Evolutionary conservation across 1,140 invertebrate species (phyloP), one percentile per base, ranked within the genome.

Genomic region (Diachasmimorpha longicaudata): DNA sequence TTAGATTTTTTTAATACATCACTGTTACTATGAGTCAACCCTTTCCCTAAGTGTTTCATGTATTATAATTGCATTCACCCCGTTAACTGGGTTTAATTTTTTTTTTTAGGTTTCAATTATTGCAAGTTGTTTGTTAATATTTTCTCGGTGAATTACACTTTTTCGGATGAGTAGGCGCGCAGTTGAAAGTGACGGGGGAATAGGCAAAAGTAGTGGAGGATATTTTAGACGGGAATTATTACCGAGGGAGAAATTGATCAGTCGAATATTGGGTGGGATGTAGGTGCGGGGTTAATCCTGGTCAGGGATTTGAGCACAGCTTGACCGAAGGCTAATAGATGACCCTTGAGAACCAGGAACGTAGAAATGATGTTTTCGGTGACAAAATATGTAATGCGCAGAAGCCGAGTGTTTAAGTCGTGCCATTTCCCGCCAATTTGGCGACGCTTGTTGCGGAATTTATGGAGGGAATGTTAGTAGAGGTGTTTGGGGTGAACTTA

Each of bases 341-440:
- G 87, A 87, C 86, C 87, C 85, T 88, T 88, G 83, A 81, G 77
- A 71, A 87, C 74, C 84, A 88, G 87, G 87, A 85, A 80, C 70
- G 37, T 85, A 88, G 83, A 75, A 88, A 75, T 39, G 36, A 70
- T 70, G 55, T 70, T 70, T 75, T 55, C 25, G 9, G 1, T 63
- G 23, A 25, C 23, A 63, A 25, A 63, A 11, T 31, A 25, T 63
- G 25, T 63, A 63, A 25, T 25, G 52, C 52, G 52, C 52, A 58
- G 52, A 21, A 3, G 3, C 52, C 9, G 21, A 3, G n/a, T 21
- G 13, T 21, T 58, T n/a, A 10, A 4, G n/a, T 10, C 0, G 4
- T 5, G 19, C 52, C 6, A 16, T 4, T 21, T 58, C 52, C 14
- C 52, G n/a, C 52, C n/a, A 16, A 16, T 3, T 9, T 31, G 31